Percentiles rank a stretch among this genome's conserved stretches.
These are phyloP conservation scores for Drosophila lacicola DNA, from an alignment of 2,888 invertebrate genomes.

Conservation along the genomic window DNA sequence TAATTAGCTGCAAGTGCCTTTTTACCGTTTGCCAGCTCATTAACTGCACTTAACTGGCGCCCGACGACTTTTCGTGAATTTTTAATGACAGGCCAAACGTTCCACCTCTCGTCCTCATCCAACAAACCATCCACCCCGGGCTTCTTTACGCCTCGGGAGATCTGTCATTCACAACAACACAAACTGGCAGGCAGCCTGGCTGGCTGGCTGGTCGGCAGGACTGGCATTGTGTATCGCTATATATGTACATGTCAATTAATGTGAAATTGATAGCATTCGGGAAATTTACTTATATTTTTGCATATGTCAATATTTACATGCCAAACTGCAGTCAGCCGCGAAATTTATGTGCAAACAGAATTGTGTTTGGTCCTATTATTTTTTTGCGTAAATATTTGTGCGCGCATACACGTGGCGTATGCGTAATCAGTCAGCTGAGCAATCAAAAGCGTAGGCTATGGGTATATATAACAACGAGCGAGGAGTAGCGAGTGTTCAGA, in stretches of 20 bases:
- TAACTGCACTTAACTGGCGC: conserved; percentile 73
- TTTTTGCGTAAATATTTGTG: conserved; percentile 41
- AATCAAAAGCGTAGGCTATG: conserved; percentile 22
- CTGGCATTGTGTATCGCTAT: conserved; percentile 39
- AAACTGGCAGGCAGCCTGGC: too few species aligned
- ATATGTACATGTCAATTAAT: conserved; percentile 67
- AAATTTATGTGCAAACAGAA: conserved; percentile 54
- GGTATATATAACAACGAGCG: neutral
- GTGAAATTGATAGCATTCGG: conserved; percentile 52
- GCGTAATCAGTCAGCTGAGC: conserved; percentile 41
- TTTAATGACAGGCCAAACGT: conserved; percentile 49
- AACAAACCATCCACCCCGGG: neutral
- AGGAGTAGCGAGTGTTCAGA: neutral
- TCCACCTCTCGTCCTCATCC: neutral
- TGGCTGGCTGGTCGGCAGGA: too few species aligned
- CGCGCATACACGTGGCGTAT: conserved; percentile 38
- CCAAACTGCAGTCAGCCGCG: conserved; percentile 45
- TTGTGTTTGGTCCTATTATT: conserved; percentile 19
- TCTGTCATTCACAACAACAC: conserved; percentile 5
- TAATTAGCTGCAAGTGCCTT: conserved; percentile 75
- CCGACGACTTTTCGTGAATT: conserved; percentile 63
- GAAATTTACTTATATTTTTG: conserved; percentile 27
- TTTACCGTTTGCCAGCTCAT: conserved; percentile 62
- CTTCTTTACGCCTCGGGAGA: conserved; percentile 2
- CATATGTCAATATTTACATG: conserved; percentile 56